A percentile compares a stretch with the other conserved stretches of the same genome.
Conservation (phyloP, 2,113 vertebrate genomes). For the Leucopsar rothschildi region DNA sequence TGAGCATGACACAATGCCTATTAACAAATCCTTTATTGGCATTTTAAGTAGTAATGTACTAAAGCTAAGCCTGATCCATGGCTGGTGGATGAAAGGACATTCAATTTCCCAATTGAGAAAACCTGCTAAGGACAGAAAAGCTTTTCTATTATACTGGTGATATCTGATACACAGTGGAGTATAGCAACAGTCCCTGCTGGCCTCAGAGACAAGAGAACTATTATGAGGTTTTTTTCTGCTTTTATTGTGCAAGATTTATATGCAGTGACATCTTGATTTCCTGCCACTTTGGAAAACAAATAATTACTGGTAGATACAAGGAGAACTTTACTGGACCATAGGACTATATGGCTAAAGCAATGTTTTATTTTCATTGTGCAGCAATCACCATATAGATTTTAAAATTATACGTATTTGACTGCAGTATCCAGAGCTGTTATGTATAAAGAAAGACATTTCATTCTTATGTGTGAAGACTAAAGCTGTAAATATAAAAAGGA, state of each 20-base stretch:
- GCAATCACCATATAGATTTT: background rate
- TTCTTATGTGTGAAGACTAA: background rate
- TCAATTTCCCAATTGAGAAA: constrained; percentile 2
- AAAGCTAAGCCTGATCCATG: background rate
- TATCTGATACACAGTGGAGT: background rate
- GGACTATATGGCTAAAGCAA: background rate
- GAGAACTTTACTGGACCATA: background rate
- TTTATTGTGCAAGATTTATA: background rate
- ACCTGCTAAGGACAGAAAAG: background rate
- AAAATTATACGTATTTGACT: background rate
- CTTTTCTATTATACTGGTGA: background rate
- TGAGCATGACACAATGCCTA: background rate
- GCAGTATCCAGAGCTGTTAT: background rate
- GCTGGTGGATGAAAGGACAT: background rate
- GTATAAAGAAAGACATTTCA: background rate
- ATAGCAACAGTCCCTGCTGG: background rate
- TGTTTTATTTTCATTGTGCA: background rate
- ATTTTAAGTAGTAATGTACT: background rate
- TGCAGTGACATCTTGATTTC: background rate
- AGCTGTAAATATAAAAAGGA: background rate
- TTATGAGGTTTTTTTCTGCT: background rate
- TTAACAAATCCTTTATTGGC: background rate
- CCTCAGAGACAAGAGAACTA: background rate
- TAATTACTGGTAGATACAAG: background rate
- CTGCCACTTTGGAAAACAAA: background rate